Conservation (phyloP, 2,797 vertebrate species). For the Danio choprae region DNA sequence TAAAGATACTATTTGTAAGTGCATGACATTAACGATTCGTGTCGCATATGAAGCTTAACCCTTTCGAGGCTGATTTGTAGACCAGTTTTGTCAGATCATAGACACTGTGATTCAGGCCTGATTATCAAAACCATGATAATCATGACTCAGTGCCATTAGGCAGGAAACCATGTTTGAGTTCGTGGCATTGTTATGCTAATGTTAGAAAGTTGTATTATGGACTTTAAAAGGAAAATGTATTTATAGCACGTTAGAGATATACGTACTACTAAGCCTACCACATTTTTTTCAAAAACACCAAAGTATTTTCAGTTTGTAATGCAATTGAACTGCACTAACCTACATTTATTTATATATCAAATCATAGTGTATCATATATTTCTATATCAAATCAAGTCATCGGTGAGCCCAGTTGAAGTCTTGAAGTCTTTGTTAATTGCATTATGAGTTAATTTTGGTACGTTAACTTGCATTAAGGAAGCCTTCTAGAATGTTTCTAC, state of each 20-base stretch:
- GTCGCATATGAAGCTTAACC: conserved; percentile 17
- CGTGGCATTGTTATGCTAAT: background rate
- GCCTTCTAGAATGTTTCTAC: background rate
- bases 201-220: background rate
- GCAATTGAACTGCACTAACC: background rate
- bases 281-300: background rate
- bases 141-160: background rate
- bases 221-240: background rate
- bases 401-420: background rate
- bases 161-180: background rate
- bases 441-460: background rate
- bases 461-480: background rate
- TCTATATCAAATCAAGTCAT: background rate
- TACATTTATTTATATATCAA: conserved; percentile 1
- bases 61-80: background rate
- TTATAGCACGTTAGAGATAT: no score
- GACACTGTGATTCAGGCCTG: background rate
- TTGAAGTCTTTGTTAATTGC: background rate
- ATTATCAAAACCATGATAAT: background rate
- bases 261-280: background rate
- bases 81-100: conserved; percentile 2
- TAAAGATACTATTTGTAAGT: background rate
- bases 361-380: background rate
- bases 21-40: background rate
- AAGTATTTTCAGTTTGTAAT: background rate